Conservation (phyloP, 2,113 vertebrate genomes). For the Microtus montanus region DNA sequence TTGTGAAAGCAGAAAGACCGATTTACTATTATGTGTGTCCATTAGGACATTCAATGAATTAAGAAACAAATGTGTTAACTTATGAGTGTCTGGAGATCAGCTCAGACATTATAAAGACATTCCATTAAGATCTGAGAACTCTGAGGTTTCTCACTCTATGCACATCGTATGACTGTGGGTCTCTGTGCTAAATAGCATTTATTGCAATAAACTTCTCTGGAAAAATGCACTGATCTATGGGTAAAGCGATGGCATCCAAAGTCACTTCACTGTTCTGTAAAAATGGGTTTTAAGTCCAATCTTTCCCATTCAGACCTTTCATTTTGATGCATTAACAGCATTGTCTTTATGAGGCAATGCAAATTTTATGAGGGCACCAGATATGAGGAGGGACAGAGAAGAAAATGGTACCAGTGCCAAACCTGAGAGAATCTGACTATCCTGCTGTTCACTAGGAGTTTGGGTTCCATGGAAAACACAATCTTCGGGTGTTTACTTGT, state of each 20-base stretch:
- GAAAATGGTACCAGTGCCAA: neutral
- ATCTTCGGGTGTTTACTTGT: neutral
- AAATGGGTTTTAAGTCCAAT: neutral
- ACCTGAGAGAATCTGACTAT: neutral
- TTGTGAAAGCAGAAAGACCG: neutral
- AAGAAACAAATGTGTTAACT: neutral
- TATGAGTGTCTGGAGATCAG: no score
- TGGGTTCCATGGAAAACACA: neutral
- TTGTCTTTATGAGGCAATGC: neutral
- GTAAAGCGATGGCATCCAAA: neutral
- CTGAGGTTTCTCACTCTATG: neutral
- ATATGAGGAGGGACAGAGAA: conserved; percentile 20
- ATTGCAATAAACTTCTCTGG: neutral
- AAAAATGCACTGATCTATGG: no score
- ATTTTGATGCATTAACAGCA: neutral
- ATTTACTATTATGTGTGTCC: neutral
- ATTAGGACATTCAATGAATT: neutral
- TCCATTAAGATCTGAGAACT: neutral
- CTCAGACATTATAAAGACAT: neutral
- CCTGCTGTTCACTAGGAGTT: neutral
- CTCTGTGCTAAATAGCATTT: neutral
- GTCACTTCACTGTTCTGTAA: neutral
- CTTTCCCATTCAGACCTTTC: conserved; percentile 11
- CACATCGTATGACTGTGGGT: neutral
- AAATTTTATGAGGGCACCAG: neutral